Evolutionary conservation across 1,140 invertebrate species (phyloP).

Genomic region (Antheraea mylitta): DNA sequence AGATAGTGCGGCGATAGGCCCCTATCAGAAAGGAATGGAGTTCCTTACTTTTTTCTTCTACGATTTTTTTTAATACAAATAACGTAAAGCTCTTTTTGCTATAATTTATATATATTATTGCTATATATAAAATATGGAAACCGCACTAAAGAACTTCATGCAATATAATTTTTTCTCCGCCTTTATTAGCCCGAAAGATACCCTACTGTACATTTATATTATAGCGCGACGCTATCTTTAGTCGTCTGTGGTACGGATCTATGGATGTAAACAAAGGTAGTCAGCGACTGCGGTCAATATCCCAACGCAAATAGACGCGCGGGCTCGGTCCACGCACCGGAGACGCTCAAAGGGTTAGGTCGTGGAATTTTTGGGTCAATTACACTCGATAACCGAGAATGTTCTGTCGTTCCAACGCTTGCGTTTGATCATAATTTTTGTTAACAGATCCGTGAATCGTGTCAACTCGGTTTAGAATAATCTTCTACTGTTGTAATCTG

Average conservation of each 20-base stretch:
- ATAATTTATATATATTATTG: too few species aligned
- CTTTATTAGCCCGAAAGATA: neutral
- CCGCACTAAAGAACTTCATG: too few species aligned
- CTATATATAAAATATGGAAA: too few species aligned
- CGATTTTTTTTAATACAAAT: too few species aligned
- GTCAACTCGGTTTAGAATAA: neutral
- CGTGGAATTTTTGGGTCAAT: slow-evolving; percentile 13
- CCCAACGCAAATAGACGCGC: slow-evolving; percentile 12
- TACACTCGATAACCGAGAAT: neutral
- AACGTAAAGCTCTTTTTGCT: too few species aligned
- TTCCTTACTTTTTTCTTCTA: too few species aligned
- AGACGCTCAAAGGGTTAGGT: slow-evolving; percentile 3
- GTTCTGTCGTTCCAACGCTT: neutral
- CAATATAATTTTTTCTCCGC: too few species aligned
- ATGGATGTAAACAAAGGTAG: slow-evolving; percentile 12
- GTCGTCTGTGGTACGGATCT: neutral
- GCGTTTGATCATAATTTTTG: neutral
- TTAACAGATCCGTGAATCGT: neutral
- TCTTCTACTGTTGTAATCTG: neutral
- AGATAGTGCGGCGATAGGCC: too few species aligned
- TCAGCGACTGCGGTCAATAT: slow-evolving; percentile 8
- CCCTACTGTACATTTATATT: neutral
- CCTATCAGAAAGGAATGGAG: too few species aligned
- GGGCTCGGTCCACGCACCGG: slow-evolving; percentile 1
- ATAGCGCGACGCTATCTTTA: neutral